These are phyloP conservation scores for Pantherophis guttatus DNA, from an alignment of 2,113 vertebrate species.

Conservation along the genomic window DNA sequence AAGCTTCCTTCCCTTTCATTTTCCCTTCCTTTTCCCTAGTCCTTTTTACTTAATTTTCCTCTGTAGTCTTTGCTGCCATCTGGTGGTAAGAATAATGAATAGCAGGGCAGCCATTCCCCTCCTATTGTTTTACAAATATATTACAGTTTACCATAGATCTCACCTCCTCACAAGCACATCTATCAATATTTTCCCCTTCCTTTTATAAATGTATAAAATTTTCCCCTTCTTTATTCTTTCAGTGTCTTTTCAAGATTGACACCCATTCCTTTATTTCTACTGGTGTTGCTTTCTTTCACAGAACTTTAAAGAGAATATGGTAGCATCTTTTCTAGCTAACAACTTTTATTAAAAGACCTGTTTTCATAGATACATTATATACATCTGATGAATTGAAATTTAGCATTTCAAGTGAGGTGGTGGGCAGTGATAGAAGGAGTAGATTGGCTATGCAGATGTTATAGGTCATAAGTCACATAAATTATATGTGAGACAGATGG, in stretches of 20 bases:
- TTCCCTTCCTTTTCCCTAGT: background rate
- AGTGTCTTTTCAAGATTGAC: background rate
- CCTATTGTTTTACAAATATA: background rate
- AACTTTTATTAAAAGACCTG: background rate
- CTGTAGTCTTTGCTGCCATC: conserved; percentile 2
- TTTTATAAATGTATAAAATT: too few species aligned
- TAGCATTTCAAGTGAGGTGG: background rate
- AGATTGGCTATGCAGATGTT: background rate
- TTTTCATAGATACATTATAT: background rate
- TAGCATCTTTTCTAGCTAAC: background rate
- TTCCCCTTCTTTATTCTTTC: background rate
- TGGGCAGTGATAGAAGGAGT: background rate
- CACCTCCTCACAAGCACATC: background rate
- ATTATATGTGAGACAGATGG: background rate
- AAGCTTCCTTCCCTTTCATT: background rate
- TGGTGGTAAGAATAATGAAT: background rate
- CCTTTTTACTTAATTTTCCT: background rate
- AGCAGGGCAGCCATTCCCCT: background rate
- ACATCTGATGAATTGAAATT: background rate
- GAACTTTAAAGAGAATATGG: background rate
- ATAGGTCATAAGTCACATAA: too few species aligned
- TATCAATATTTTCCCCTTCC: background rate
- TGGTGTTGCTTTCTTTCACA: background rate
- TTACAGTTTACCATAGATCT: background rate
- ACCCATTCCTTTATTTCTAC: background rate